A percentile compares a stretch with the other conserved stretches of the same genome.
Conservation (phyloP, 1,140 invertebrate species). For the Musca domestica region DNA sequence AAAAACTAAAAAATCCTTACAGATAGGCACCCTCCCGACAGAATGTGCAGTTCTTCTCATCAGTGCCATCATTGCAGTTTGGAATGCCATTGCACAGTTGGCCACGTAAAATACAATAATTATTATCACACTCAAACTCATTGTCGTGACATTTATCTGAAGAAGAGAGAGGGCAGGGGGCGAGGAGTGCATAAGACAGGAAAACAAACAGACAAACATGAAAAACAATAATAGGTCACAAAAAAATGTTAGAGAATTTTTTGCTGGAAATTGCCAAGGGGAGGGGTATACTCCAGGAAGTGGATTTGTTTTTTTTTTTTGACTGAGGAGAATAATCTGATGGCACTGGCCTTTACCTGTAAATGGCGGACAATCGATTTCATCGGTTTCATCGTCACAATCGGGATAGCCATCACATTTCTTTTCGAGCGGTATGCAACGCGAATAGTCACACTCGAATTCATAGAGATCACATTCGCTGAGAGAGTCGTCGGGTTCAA, state of each 20-base stretch:
- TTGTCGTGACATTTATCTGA: conserved; percentile 47
- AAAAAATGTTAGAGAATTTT: no score
- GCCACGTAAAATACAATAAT: conserved; percentile 67
- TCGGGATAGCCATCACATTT: conserved; percentile 69
- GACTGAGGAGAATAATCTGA: not conserved
- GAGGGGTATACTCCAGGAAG: conserved; percentile 5
- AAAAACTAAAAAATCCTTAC: conserved; percentile 36
- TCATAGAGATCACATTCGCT: conserved; percentile 45
- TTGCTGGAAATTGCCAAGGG: no score
- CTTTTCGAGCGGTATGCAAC: conserved; percentile 55
- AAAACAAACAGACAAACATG: not conserved
- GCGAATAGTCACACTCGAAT: conserved; percentile 49
- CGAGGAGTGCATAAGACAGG: not conserved
- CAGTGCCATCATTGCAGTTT: conserved; percentile 73
- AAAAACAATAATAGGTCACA: no score
- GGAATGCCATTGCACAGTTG: conserved; percentile 73
- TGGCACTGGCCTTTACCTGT: conserved; percentile 37
- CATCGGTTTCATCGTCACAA: conserved; percentile 73
- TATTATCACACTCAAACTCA: conserved; percentile 58
- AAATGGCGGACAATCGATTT: conserved; percentile 59
- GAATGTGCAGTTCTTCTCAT: conserved; percentile 66
- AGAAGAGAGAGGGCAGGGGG: not conserved
- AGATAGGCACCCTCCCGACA: conserved; percentile 49
- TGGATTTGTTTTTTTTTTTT: no score
- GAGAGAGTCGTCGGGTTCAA: conserved; percentile 33